Evolutionary conservation across 2,797 vertebrate genomes (phyloP).

Genomic region (Prionace glauca): DNA sequence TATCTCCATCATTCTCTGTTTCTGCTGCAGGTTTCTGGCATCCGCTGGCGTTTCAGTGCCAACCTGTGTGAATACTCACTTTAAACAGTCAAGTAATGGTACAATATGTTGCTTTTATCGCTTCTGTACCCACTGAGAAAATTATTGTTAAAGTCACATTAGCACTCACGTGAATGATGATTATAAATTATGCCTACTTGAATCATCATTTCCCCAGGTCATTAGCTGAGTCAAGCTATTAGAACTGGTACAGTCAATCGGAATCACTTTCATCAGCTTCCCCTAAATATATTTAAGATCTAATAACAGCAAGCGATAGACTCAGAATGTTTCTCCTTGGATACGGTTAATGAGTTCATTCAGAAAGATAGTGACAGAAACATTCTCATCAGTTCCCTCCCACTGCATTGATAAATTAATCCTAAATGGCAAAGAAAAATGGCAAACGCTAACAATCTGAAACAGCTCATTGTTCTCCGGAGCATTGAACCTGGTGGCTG

Average conservation of each 20-base stretch:
- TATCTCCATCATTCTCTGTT: too few relatives aligned
- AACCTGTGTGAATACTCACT: not conserved
- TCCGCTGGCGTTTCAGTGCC: not conserved
- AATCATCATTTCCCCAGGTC: not conserved
- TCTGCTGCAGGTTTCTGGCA: too few relatives aligned
- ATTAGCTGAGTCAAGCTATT: not conserved
- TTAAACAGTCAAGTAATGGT: not conserved
- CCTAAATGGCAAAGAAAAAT: not conserved
- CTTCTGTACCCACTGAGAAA: not conserved
- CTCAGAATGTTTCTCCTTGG: not conserved
- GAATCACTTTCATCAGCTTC: not conserved
- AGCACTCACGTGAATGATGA: not conserved
- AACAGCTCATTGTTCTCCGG: too few relatives aligned
- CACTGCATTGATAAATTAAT: not conserved
- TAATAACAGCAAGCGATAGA: not conserved
- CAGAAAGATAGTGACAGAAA: not conserved
- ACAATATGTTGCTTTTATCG: not conserved
- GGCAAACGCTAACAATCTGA: not conserved
- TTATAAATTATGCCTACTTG: not conserved
- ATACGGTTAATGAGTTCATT: not conserved
- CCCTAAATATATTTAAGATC: not conserved
- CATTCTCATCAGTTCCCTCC: not conserved
- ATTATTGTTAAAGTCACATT: constrained; percentile 1
- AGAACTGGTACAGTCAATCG: not conserved
- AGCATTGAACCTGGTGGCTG: too few relatives aligned